These are phyloP conservation scores for Diploptera punctata DNA, from an alignment of 2,888 invertebrate genomes.

Conservation along the genomic window DNA sequence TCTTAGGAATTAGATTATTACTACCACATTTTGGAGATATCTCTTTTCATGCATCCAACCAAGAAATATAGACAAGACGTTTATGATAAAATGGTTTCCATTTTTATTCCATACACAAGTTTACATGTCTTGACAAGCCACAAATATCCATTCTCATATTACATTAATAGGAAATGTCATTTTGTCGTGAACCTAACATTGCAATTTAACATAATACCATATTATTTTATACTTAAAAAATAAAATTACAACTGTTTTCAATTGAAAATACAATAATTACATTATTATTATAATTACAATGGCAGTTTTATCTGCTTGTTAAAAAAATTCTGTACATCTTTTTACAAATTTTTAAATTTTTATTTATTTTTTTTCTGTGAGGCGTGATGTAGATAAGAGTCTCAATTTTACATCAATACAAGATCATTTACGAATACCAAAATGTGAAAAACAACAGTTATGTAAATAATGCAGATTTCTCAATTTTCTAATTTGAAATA, in stretches of 20 bases:
- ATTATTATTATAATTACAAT: constrained; percentile 14
- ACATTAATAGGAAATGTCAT: constrained; percentile 1
- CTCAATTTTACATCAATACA: too few species aligned
- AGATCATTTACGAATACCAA: too few species aligned
- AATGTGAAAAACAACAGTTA: too few species aligned
- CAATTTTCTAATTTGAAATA: too few species aligned
- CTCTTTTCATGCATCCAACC: too few species aligned
- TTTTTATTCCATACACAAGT: constrained; percentile 19
- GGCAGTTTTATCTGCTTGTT: constrained; percentile 6
- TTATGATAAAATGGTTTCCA: constrained; percentile 10
- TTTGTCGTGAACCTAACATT: constrained; percentile 2
- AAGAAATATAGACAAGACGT: too few species aligned
- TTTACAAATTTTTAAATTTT: constrained; percentile 4
- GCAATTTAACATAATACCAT: background rate
- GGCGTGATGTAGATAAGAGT: too few species aligned
- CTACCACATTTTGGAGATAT: too few species aligned
- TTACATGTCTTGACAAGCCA: background rate
- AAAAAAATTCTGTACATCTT: constrained; percentile 15
- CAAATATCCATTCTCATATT: background rate
- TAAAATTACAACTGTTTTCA: constrained; percentile 20
- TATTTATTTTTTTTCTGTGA: background rate
- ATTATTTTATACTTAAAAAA: constrained; percentile 15
- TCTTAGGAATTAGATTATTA: too few species aligned
- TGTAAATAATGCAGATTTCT: too few species aligned
- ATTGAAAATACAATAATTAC: constrained; percentile 12